Base-by-base conservation (phyloP, 1,140 invertebrate genomes). In the Meteorus sp. region DNA sequence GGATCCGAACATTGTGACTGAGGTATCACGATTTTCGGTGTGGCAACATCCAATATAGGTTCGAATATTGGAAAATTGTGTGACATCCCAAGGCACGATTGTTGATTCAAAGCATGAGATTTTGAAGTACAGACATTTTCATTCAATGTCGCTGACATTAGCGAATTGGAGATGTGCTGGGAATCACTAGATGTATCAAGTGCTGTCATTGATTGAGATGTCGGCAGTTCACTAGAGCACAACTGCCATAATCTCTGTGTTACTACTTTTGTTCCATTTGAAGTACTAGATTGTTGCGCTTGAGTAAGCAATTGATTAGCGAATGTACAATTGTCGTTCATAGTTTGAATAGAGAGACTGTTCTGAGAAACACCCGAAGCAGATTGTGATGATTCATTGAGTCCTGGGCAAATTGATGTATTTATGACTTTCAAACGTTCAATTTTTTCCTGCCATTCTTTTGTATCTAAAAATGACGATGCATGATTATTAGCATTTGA, bases 31-130 rank as follows among this genome's bases (percentile, higher is more conserved):
- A 59, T 52, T 15, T 61, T 23, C 19, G 60, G 0, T 20, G 25
- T 2, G 37, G 23, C 0, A 59, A 9, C 31, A 59, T 43, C 66
- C 64, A 67, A 3, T 63, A 62, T 9, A 50, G 44, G 6, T 60
- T 57, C 3, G 54, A 35, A 11, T n/a, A n/a, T n/a, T n/a, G n/a
- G n/a, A n/a, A n/a, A n/a, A n/a, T n/a, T n/a, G n/a, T n/a, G n/a
- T n/a, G n/a, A n/a, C n/a, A n/a, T n/a, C n/a, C n/a, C n/a, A n/a
- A n/a, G n/a, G n/a, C n/a, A n/a, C n/a, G n/a, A n/a, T n/a, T n/a
- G n/a, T n/a, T n/a, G n/a, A n/a, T n/a, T n/a, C n/a, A n/a, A n/a
- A n/a, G n/a, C n/a, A n/a, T n/a, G n/a, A n/a, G n/a, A n/a, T n/a
- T n/a, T n/a, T n/a, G n/a, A n/a, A n/a, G n/a, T n/a, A n/a, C n/a